Evolutionary conservation across 2,888 invertebrate species (phyloP).

Genomic region (Lutraria lutraria): DNA sequence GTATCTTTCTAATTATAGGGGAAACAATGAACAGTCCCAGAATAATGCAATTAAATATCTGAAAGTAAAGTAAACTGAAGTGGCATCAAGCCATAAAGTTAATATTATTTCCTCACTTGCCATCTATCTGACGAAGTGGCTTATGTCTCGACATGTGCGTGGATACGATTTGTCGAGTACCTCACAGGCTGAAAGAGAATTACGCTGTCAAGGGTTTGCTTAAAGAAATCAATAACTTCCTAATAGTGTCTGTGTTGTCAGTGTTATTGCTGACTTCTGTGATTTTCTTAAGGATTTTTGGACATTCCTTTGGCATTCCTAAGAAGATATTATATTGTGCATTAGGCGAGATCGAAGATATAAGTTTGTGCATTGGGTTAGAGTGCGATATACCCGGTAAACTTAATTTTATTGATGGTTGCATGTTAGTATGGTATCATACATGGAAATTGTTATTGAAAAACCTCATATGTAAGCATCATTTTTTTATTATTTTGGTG

Average conservation of each 20-base stretch:
- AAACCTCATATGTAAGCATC: neutral
- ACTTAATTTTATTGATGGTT: neutral
- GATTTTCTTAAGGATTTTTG: neutral
- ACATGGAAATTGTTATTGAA: neutral
- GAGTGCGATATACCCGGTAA: neutral
- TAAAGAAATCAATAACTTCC: conserved; percentile 1
- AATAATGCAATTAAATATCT: neutral
- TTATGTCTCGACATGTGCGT: neutral
- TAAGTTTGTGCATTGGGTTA: neutral
- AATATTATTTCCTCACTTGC: neutral
- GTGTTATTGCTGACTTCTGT: neutral
- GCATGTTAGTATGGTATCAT: neutral
- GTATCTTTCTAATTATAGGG: neutral
- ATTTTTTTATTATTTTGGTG: neutral
- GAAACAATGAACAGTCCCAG: neutral
- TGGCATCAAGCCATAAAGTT: neutral
- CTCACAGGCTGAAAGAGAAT: neutral
- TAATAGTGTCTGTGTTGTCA: neutral
- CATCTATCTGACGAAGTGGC: neutral
- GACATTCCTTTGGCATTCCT: conserved; percentile 10
- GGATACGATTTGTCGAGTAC: neutral
- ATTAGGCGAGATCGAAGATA: too few relatives aligned
- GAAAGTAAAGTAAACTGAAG: neutral
- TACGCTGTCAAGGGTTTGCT: neutral
- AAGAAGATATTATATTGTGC: neutral